phyloP scores from a whole-genome alignment of 1,140 invertebrate species.

The Brachionus sp. region DNA sequence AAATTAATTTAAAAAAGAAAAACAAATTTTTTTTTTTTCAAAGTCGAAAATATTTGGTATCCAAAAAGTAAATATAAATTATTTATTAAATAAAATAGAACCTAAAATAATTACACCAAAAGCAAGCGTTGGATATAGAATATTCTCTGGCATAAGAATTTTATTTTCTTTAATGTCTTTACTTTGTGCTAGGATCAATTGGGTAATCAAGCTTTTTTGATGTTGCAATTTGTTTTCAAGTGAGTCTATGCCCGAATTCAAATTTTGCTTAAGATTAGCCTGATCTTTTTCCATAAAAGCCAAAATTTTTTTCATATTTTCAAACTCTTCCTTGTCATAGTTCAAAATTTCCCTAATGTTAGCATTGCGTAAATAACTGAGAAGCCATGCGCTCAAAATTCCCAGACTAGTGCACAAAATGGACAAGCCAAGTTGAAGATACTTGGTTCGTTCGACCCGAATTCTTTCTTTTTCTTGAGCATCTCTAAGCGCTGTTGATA shows the following conservation, averaged over 20 bases:
- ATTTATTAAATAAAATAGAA: neutral
- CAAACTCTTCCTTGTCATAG: constrained; percentile 11
- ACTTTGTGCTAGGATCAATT: neutral
- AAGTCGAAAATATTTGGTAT: neutral
- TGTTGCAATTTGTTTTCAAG: neutral
- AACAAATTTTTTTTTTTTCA: neutral
- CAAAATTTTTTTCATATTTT: neutral
- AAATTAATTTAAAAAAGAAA: too few relatives aligned
- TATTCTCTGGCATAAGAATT: neutral
- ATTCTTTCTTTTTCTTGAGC: constrained; percentile 71
- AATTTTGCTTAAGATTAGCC: neutral
- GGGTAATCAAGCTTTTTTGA: neutral
- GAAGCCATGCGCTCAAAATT: constrained; percentile 10
- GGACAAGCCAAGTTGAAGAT: constrained; percentile 56
- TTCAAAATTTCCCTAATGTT: constrained; percentile 28
- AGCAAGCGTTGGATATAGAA: neutral
- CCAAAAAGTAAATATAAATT: neutral
- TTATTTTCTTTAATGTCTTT: neutral
- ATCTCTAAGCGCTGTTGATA: constrained; percentile 68
- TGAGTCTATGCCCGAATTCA: neutral
- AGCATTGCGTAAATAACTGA: constrained; percentile 33
- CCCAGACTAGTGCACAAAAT: constrained; percentile 35
- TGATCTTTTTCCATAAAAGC: neutral
- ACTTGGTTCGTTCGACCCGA: constrained; percentile 72
- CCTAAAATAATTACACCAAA: neutral